Percentiles rank a stretch among this genome's conserved stretches.
These are phyloP conservation scores for Mythimna pallens DNA, from an alignment of 2,888 invertebrate genomes.

Conservation along the genomic window DNA sequence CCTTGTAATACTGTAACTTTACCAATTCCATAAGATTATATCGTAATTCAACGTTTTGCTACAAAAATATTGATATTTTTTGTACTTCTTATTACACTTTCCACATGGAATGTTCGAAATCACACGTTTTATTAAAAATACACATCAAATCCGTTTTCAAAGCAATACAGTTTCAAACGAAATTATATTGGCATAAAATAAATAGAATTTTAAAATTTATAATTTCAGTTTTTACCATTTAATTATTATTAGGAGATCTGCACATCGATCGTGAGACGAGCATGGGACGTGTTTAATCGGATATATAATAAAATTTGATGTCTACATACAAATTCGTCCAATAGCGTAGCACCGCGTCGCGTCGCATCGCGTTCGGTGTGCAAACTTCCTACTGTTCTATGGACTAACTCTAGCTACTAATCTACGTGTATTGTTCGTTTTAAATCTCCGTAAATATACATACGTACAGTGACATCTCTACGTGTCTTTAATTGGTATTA, in stretches of 20 bases:
- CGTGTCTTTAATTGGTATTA: slow-evolving; percentile 56
- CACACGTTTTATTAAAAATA: slow-evolving; percentile 84
- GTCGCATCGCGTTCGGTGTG: slow-evolving; percentile 55
- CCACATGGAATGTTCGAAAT: slow-evolving; percentile 89
- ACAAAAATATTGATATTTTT: slow-evolving; percentile 89
- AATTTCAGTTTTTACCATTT: slow-evolving; percentile 65
- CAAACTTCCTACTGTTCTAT: slow-evolving; percentile 62
- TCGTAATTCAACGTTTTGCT: slow-evolving; percentile 79
- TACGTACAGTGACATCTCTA: slow-evolving; percentile 70
- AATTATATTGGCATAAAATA: slow-evolving; percentile 81
- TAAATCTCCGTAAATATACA: slow-evolving; percentile 81
- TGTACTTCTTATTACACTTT: slow-evolving; percentile 89
- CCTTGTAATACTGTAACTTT: slow-evolving; percentile 86
- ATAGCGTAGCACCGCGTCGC: neutral
- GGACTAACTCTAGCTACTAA: slow-evolving; percentile 78
- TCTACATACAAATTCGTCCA: slow-evolving; percentile 22
- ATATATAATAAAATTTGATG: slow-evolving; percentile 21
- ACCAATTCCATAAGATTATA: slow-evolving; percentile 82
- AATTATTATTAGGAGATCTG: slow-evolving; percentile 70
- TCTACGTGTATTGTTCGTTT: slow-evolving; percentile 80
- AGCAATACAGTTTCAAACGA: slow-evolving; percentile 74
- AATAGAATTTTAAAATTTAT: slow-evolving; percentile 80
- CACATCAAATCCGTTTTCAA: slow-evolving; percentile 78
- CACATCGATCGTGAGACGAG: slow-evolving; percentile 37
- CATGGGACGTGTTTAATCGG: slow-evolving; percentile 2